These are phyloP conservation scores for Synanthedon myopaeformis DNA, from an alignment of 2,888 invertebrate species.

Conservation along the genomic window DNA sequence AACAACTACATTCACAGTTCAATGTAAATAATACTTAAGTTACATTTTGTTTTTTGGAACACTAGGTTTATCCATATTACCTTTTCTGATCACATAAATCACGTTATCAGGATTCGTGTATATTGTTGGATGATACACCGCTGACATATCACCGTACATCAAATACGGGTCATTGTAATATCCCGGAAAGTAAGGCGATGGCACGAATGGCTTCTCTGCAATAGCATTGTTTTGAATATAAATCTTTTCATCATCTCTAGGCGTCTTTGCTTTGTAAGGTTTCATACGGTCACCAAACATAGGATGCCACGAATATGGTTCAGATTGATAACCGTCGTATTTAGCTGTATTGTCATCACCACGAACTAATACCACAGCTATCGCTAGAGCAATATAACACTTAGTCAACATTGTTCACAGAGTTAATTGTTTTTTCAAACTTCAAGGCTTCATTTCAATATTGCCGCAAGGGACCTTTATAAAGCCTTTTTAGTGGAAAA, in stretches of 20 bases:
- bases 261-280: constrained; percentile 21
- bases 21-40: no score
- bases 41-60: constrained; percentile 9
- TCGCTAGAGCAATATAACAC: no score
- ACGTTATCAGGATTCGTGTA: constrained; percentile 18
- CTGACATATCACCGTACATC: constrained; percentile 21
- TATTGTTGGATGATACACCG: constrained; percentile 14
- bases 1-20: no score
- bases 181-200: constrained; percentile 19
- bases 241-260: constrained; percentile 29
- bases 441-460: no score
- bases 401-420: no score
- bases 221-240: constrained; percentile 12
- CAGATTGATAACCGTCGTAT: constrained; percentile 6
- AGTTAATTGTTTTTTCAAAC: no score
- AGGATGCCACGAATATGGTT: constrained; percentile 24
- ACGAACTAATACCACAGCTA: no score
- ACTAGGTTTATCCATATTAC: constrained; percentile 21
- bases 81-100: constrained; percentile 24
- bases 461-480: no score
- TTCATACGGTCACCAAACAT: constrained; percentile 24
- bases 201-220: constrained; percentile 17
- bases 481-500: no score
- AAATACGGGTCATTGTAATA: constrained; percentile 4
- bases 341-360: constrained; percentile 1